Conservation (phyloP, 2,113 vertebrate species). For the Dasyprocta punctata region DNA sequence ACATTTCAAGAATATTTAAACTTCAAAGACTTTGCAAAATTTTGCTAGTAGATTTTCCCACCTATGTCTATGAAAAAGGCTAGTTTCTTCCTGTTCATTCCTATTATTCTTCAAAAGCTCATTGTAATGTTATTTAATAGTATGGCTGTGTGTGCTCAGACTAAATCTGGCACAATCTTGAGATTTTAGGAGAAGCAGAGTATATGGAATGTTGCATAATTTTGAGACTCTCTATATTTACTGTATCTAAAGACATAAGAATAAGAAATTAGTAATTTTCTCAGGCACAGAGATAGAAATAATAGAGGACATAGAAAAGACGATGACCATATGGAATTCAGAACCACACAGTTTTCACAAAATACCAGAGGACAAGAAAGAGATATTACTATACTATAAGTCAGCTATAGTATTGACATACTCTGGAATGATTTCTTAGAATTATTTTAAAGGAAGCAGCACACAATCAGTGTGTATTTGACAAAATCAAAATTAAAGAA, state of each 20-base stretch:
- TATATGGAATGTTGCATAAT: neutral
- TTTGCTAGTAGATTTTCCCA: neutral
- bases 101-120: neutral
- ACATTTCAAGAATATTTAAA: slow-evolving; percentile 4
- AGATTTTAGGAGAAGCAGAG: neutral
- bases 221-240: neutral
- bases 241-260: neutral
- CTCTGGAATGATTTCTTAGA: neutral
- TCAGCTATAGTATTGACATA: neutral
- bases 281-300: neutral
- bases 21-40: neutral
- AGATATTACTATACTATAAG: neutral
- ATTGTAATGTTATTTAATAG: neutral
- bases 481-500: slow-evolving; percentile 43
- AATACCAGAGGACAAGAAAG: neutral
- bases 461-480: neutral
- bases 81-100: neutral
- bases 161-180: neutral
- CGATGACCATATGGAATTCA: neutral
- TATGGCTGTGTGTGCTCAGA: neutral
- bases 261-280: slow-evolving; percentile 4
- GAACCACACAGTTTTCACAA: neutral
- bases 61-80: neutral
- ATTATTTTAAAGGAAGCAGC: neutral
- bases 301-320: neutral